Evolutionary conservation across 2,113 vertebrate genomes (phyloP).

Genomic region (Agapornis roseicollis): DNA sequence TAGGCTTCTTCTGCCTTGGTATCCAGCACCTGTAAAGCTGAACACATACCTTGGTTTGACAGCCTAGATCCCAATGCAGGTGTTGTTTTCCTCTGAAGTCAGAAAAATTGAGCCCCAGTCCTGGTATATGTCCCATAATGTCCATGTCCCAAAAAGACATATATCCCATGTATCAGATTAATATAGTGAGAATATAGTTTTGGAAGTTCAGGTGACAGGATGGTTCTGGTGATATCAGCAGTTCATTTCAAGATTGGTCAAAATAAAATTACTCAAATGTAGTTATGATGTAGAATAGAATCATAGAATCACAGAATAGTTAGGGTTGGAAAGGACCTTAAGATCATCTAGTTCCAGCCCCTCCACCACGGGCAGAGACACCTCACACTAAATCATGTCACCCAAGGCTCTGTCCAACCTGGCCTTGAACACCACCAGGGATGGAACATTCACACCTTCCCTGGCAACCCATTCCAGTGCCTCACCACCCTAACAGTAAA

Average conservation of each 20-base stretch:
- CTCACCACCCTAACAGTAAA: too few relatives aligned
- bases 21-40: neutral
- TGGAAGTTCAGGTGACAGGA: neutral
- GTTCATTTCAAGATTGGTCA: neutral
- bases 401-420: too few relatives aligned
- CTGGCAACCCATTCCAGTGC: too few relatives aligned
- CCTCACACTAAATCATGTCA: too few relatives aligned
- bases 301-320: too few relatives aligned
- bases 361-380: too few relatives aligned
- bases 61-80: neutral
- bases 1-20: neutral
- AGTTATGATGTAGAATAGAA: neutral
- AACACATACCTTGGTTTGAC: accelerated
- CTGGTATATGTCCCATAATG: neutral
- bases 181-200: neutral
- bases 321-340: too few relatives aligned
- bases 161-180: neutral
- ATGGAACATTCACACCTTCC: too few relatives aligned
- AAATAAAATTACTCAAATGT: neutral
- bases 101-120: neutral
- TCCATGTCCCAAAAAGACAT: too few relatives aligned
- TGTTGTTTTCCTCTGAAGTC: neutral
- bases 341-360: too few relatives aligned
- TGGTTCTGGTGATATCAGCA: accelerated
- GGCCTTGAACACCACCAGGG: too few relatives aligned